Evolutionary conservation across 2,888 invertebrate genomes (phyloP), one percentile per base, ranked within the genome.

Genomic region (Cheilosia urbana): DNA sequence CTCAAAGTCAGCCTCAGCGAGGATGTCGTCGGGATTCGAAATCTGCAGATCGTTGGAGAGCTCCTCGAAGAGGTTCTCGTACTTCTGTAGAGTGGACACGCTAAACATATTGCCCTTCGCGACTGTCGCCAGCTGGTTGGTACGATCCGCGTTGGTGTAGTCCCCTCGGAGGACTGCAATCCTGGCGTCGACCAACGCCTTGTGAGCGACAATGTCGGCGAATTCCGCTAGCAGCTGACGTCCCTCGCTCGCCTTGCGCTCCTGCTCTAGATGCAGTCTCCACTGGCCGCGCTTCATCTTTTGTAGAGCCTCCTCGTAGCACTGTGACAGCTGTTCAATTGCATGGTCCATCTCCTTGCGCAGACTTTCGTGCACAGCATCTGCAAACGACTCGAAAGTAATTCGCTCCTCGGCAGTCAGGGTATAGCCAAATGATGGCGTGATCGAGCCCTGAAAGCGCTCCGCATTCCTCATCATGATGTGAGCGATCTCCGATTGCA

Each of bases 401-500:
- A 95, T 94, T 85, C 95, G 94, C 90, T 96, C 95, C 80, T 94
- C 94, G 9, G 95, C 94, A n/a, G 94, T 94, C 24, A 95, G 93
- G 83, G 94, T 94, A 89, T 95, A 94, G 71, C 94, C 94, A 62
- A 93, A 93, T 15, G 93, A 91, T 13, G 93, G 92, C 53, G 93
- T 93, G n/a, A 95, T 92, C 49, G 94, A 93, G 42, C 92, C 93
- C 89, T 96, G 96, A 90, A 96, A 96, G 4, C 94, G 93, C 89
- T 95, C 95, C 5, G 95, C 95, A 75, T 95, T 96, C 49, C 95
- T 93, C 89, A 94, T 93, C 90, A 96, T 93, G 6, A 96, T 95
- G 79, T 96, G 95, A 19, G 95, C 94, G 82, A 96, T 95, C 92
- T 96, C 96, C 0, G 96, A 95, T 89, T 96, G 96, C 34, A 96